Evolutionary conservation across 1,140 invertebrate genomes (phyloP).

Genomic region (Tenebrio molitor): DNA sequence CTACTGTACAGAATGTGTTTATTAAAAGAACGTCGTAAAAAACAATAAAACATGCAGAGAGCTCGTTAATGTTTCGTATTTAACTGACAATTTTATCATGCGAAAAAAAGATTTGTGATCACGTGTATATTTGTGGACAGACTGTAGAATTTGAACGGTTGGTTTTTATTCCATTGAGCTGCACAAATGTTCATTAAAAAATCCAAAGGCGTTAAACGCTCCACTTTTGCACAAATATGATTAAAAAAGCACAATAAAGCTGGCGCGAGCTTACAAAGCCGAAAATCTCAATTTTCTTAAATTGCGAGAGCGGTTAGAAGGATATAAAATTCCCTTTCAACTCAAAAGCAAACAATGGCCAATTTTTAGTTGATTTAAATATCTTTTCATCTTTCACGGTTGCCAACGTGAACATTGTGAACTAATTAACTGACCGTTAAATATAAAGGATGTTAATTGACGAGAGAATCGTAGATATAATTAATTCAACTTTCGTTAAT

Average conservation of each 20-base stretch:
- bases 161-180: background rate
- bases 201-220: background rate
- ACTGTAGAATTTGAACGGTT: too few species aligned
- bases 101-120: too few species aligned
- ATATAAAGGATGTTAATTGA: conserved; percentile 1
- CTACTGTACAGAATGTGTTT: too few species aligned
- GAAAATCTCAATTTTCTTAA: conserved; percentile 25
- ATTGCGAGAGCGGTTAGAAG: conserved; percentile 20
- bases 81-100: too few species aligned
- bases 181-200: background rate
- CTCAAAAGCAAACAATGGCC: conserved; percentile 26
- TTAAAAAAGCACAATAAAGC: conserved; percentile 29
- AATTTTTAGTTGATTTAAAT: conserved; percentile 5
- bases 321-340: conserved; percentile 28
- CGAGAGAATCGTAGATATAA: too few species aligned
- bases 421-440: conserved; percentile 27
- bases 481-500: too few species aligned
- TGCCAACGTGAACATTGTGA: conserved; percentile 1
- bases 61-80: too few species aligned
- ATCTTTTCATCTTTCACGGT: conserved; percentile 1
- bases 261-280: background rate
- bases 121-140: too few species aligned
- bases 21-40: too few species aligned
- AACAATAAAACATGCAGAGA: too few species aligned
- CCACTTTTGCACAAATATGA: conserved; percentile 10